These are phyloP conservation scores for Nanger granti DNA, from an alignment of 2,113 vertebrate species.

Conservation along the genomic window DNA sequence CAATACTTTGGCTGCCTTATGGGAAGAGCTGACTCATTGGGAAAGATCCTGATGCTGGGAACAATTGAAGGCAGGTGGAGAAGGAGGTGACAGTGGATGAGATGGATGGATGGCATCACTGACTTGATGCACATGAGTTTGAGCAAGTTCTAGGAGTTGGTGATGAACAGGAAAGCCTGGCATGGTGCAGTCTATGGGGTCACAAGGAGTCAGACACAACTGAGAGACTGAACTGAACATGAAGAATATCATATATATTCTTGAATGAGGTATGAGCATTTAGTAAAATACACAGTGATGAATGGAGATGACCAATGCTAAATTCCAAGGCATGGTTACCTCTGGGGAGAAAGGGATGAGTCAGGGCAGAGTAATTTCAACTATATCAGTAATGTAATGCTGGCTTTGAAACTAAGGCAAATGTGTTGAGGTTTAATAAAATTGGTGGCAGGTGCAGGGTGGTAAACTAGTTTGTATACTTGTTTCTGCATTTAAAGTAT, in stretches of 20 bases:
- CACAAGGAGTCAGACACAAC: neutral
- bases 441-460: constrained; percentile 24
- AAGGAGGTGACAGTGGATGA: neutral
- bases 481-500: constrained; percentile 45
- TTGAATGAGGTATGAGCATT: neutral
- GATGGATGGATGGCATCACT: neutral
- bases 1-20: neutral
- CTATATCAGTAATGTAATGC: neutral
- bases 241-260: neutral
- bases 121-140: neutral
- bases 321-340: neutral
- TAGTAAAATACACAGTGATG: neutral
- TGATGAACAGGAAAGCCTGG: neutral
- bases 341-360: neutral
- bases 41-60: neutral
- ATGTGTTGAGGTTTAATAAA: constrained; percentile 35
- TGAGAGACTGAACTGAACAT: neutral
- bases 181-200: neutral
- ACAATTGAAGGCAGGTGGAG: neutral
- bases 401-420: neutral
- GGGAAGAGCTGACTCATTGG: neutral
- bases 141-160: neutral
- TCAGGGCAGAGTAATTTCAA: neutral
- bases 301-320: neutral
- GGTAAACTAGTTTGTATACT: constrained; percentile 41